Conservation (phyloP, 2,888 invertebrate genomes). For the Tachina grossa region DNA sequence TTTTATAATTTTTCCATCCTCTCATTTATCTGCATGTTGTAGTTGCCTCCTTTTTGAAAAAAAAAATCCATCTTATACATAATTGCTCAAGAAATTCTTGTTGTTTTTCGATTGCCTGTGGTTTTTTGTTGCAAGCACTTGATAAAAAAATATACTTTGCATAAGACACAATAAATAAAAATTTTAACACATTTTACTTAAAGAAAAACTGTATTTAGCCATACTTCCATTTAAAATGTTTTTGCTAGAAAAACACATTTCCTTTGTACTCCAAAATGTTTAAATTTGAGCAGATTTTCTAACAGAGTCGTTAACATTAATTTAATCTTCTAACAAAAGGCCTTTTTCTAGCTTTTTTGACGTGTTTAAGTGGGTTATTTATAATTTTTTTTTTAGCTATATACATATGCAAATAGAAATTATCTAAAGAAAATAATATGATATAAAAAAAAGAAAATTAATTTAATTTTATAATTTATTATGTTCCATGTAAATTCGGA, state of each 20-base stretch:
- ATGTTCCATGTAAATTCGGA: conserved; percentile 81
- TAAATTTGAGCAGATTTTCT: neutral
- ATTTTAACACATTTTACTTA: conserved; percentile 10
- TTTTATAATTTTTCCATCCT: too few relatives aligned
- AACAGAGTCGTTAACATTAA: neutral
- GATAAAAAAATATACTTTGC: too few relatives aligned
- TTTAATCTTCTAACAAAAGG: neutral
- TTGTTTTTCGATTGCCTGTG: too few relatives aligned
- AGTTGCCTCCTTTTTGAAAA: too few relatives aligned
- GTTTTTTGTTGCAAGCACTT: too few relatives aligned
- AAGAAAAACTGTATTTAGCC: neutral
- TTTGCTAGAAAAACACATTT: conserved; percentile 1
- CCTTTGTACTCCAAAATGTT: neutral
- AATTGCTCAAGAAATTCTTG: too few relatives aligned
- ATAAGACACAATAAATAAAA: conserved; percentile 15
- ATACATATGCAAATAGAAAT: conserved; percentile 21
- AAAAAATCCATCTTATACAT: too few relatives aligned
- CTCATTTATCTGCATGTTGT: too few relatives aligned
- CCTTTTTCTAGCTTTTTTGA: neutral
- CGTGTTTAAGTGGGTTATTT: conserved; percentile 9
- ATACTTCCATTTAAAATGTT: neutral
- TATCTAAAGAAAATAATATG: conserved; percentile 42
- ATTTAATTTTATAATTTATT: conserved; percentile 73
- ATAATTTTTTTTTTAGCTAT: conserved; percentile 28
- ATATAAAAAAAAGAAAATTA: conserved; percentile 1